Evolutionary conservation across 1,140 invertebrate genomes (phyloP), one percentile per base, ranked within the genome.

Genomic region (Drosophila nigromelanica): DNA sequence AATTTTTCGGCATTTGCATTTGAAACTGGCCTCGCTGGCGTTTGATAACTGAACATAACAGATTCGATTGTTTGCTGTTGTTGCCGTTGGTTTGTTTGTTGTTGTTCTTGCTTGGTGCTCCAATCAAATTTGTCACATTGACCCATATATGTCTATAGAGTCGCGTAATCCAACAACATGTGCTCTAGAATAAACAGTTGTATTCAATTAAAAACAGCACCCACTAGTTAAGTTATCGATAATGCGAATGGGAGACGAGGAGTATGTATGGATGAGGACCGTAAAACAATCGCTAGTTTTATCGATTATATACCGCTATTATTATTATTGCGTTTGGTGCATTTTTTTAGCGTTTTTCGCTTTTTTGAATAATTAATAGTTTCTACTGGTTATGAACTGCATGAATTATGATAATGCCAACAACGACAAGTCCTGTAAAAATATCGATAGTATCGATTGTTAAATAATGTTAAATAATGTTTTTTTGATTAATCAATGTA

Each of bases 111-210:
- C 51, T 58, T 51, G 40, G 71, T 52, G 67, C 51, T 63, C 56
- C 40, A 75, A 71, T 54, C 39, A 47, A 58, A 30, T 59, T 55
- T 47, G 69, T 76, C 62, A 72, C 73, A 76, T 73, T 76, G 73
- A 76, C 73, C 73, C 62, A 76, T 72, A 67, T 76, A 67, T 21
- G 27, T 27, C 27, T 27, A 30, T 10, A 59, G 24, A 35, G 11
- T 47, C 18, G 27, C 15, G 27, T 51, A 66, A 48, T n/a, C n/a
- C 15, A 15, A 15, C 14, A 43, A 10, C 15, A 11, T 11, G 21
- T 48, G 35, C 45, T 50, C 6, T 11, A 51, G 37, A 58, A 14
- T 12, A 18, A 43, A n/a, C 54, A 30, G 6, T 42, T 39, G 12
- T 14, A 54, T 54, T 54, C 43, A 33, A 56, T 58, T 55, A 18